A percentile compares a stretch with the other conserved stretches of the same genome.
These are phyloP conservation scores for Sarcophaga bullata DNA, from an alignment of 1,140 invertebrate species.

Conservation along the genomic window DNA sequence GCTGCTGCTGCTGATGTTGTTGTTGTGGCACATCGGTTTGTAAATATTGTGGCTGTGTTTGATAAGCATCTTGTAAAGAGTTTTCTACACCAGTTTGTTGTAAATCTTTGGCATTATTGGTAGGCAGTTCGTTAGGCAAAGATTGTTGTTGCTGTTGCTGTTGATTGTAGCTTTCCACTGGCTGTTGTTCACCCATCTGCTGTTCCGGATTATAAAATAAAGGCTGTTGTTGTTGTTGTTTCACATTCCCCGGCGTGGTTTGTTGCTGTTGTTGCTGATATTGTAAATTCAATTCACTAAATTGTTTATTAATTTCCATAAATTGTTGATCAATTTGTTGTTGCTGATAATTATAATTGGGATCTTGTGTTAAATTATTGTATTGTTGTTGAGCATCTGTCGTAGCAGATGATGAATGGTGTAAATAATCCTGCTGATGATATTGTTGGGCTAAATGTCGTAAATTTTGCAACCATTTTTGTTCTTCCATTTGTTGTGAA, in stretches of 20 bases:
- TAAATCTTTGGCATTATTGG: not conserved
- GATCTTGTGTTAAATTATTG: not conserved
- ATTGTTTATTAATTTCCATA: slow-evolving; percentile 62
- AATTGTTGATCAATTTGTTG: slow-evolving; percentile 61
- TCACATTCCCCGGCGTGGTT: not conserved
- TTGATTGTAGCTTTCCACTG: slow-evolving; percentile 37
- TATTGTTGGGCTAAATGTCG: slow-evolving; percentile 59
- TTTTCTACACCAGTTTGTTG: slow-evolving; percentile 30
- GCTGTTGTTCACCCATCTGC: not conserved
- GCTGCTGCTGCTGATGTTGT: slow-evolving; percentile 44
- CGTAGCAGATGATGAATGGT: not conserved
- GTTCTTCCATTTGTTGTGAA: slow-evolving; percentile 58
- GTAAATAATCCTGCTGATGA: slow-evolving; percentile 42
- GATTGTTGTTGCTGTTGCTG: slow-evolving; percentile 44
- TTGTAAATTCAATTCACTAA: slow-evolving; percentile 61
- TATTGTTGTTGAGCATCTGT: not conserved
- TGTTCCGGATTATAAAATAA: slow-evolving; percentile 35
- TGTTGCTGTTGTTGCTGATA: slow-evolving; percentile 45
- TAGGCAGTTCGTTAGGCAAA: not conserved
- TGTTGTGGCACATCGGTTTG: slow-evolving; percentile 49
- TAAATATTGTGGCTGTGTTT: slow-evolving; percentile 47
- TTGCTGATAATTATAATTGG: slow-evolving; percentile 40
- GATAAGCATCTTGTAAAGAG: slow-evolving; percentile 27
- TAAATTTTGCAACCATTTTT: slow-evolving; percentile 69
- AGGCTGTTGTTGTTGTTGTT: slow-evolving; percentile 35